phyloP scores from a whole-genome alignment of 2,113 vertebrate genomes.

The Sorex araneus region DNA sequence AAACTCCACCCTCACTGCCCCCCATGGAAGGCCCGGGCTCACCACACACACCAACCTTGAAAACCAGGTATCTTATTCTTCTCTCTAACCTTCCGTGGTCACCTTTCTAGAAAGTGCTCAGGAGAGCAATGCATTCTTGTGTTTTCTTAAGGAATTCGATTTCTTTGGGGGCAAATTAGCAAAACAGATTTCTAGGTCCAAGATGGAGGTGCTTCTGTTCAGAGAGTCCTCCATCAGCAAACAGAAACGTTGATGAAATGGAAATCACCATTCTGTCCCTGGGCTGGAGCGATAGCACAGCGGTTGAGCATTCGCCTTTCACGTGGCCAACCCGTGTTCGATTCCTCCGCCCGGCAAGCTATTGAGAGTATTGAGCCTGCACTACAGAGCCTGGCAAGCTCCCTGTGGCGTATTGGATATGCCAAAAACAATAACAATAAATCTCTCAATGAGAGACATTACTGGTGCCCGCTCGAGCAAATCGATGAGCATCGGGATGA shows the following conservation, averaged over 20 bases:
- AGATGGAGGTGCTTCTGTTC: neutral
- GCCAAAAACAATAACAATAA: too few species aligned
- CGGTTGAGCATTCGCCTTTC: too few species aligned
- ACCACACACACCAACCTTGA: neutral
- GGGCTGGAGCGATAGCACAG: too few species aligned
- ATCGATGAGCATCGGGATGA: too few species aligned
- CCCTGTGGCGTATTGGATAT: too few species aligned
- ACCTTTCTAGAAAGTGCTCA: neutral
- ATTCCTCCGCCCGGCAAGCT: too few species aligned
- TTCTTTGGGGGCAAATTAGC: neutral
- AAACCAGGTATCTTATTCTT: neutral
- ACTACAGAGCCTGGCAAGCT: too few species aligned
- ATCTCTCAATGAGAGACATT: too few species aligned
- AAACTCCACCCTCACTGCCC: neutral
- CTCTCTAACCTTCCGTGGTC: neutral
- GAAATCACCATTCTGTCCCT: neutral
- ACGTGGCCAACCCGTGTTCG: too few species aligned
- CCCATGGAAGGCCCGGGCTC: neutral
- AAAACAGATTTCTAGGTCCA: neutral
- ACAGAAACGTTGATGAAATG: neutral
- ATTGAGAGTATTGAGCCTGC: too few species aligned
- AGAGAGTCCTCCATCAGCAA: neutral
- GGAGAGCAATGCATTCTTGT: neutral
- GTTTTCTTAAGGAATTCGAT: conserved; percentile 31
- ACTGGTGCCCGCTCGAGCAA: too few species aligned